Conservation (phyloP, 2,113 vertebrate species). For the Perccottus glenii region DNA sequence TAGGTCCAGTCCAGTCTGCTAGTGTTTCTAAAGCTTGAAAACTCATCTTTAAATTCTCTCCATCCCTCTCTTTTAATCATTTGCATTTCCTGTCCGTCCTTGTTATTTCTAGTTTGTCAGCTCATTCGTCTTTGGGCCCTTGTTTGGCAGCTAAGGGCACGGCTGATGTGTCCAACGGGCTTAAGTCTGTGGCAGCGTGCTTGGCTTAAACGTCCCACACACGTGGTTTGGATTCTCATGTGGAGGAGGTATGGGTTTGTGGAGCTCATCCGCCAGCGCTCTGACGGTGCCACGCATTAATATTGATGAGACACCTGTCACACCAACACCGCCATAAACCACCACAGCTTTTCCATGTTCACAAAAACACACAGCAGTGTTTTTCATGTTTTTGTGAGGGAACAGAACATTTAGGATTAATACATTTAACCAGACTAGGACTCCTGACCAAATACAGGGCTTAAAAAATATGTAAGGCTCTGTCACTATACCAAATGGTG, state of each 20-base stretch:
- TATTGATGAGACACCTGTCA: constrained; percentile 1
- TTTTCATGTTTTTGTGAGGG: too few species aligned
- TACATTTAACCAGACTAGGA: too few species aligned
- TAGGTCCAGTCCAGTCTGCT: too few species aligned
- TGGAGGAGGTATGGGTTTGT: too few species aligned
- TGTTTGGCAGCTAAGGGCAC: constrained; percentile 22
- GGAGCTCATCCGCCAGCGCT: neutral
- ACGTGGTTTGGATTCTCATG: too few species aligned
- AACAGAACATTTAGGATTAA: too few species aligned
- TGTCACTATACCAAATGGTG: too few species aligned
- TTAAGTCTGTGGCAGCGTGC: constrained; percentile 14
- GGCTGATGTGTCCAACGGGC: constrained; percentile 25
- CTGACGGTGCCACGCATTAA: constrained; percentile 13
- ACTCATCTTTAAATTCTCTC: too few species aligned
- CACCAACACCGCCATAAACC: constrained; percentile 5
- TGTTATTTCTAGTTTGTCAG: constrained; percentile 27
- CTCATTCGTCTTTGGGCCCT: constrained; percentile 19
- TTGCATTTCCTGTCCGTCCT: constrained; percentile 29
- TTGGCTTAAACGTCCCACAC: too few species aligned
- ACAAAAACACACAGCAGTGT: neutral
- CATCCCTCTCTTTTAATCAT: neutral
- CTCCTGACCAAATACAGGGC: too few species aligned
- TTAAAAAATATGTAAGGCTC: too few species aligned
- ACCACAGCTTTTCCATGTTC: constrained; percentile 3
- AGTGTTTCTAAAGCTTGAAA: too few species aligned